A percentile compares a stretch with the other conserved stretches of the same genome.
These are phyloP conservation scores for Trochalopteron elliotii DNA, from an alignment of 2,113 vertebrate genomes.

Conservation along the genomic window DNA sequence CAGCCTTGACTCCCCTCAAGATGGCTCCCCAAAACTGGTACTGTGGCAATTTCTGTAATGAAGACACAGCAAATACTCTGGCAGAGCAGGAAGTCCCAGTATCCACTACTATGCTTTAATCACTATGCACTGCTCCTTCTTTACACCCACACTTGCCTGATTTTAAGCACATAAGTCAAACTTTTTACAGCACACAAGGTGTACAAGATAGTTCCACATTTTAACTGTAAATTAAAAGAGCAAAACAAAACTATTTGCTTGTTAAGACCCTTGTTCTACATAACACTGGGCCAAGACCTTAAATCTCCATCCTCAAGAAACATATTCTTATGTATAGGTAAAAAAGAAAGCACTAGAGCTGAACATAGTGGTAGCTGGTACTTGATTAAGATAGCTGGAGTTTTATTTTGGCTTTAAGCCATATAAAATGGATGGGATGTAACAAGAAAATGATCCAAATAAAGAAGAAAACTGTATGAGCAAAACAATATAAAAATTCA, in stretches of 20 bases:
- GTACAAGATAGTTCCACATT: background rate
- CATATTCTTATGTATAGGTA: background rate
- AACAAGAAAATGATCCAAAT: background rate
- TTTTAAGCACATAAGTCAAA: background rate
- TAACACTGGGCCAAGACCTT: background rate
- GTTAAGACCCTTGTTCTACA: background rate
- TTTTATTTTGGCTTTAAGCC: background rate
- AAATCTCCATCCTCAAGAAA: background rate
- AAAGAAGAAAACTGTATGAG: background rate
- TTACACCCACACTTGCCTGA: rapidly evolving
- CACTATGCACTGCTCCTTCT: background rate
- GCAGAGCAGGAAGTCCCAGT: background rate
- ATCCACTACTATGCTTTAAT: background rate
- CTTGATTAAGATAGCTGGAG: background rate
- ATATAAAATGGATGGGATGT: background rate
- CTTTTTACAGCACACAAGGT: background rate
- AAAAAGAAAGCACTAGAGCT: background rate
- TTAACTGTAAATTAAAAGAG: background rate
- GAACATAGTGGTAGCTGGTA: background rate
- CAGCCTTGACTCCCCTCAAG: background rate
- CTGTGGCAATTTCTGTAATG: background rate
- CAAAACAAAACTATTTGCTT: background rate
- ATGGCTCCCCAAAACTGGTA: background rate
- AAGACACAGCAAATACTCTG: background rate
- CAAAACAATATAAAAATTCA: background rate